Evolutionary conservation across 2,797 vertebrate species (phyloP), one percentile per base, ranked within the genome.

Genomic region (Crocodylus rhombifer): DNA sequence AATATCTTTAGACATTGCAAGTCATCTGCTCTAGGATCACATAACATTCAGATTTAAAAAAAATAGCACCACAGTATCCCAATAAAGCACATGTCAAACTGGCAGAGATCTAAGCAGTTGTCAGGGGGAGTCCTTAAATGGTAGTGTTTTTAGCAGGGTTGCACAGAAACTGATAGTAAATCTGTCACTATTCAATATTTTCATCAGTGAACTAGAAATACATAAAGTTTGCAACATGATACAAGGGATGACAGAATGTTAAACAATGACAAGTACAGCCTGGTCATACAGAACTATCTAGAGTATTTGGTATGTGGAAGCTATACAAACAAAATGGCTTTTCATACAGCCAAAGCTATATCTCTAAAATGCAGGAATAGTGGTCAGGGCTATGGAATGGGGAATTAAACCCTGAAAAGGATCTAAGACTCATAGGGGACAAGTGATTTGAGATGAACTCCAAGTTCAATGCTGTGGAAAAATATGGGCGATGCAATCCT

Each of bases 161-260:
- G 56, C n/a, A 0, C 21, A 6, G 4, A 5, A 2, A 42, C 58
- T 89, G 21, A 0, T 60, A 55, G 0, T 1, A 79, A 5, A 73
- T 28, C 56, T 79, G 18, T 4, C 14, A 36, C 26, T 80, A 42
- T 28, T 89, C 83, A 81, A 10, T 73, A 51, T 77, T 89, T 94
- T 93, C 36, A 65, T 71, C 3, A 51, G 15, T 57, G 42, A 7
- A 2, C 2, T 74, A 14, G 69, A 90, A 92, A 67, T 28, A 58
- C 67, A 69, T 13, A 42, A 2, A 13, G 18, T 79, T 65, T 65
- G 64, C 64, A 65, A 65, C 14, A 65, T n/a, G 64, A 30, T n/a
- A 65, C 62, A 78, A 65, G 82, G n/a, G 74, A 18, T 33, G 60
- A 28, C 18, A 75, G 42, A 63, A 8, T 77, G 67, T 4, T 69